A percentile compares a stretch with the other conserved stretches of the same genome.
Conservation (phyloP, 2,113 vertebrate species). For the Sander vitreus region DNA sequence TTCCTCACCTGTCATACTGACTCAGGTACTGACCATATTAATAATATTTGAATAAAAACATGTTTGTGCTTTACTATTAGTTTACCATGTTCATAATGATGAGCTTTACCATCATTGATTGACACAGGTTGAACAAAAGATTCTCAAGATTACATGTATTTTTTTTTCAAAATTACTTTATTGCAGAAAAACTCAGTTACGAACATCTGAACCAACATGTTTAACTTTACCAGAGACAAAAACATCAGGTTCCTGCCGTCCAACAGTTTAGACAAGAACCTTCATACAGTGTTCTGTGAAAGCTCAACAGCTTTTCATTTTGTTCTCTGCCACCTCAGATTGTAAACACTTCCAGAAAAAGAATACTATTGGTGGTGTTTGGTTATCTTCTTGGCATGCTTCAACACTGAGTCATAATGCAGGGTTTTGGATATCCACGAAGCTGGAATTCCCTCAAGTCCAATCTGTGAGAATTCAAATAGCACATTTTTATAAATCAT, state of each 20-base stretch:
- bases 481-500: not conserved
- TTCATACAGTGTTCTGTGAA: slow-evolving; percentile 77
- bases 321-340: not conserved
- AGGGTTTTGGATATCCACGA: slow-evolving; percentile 80
- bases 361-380: slow-evolving; percentile 47
- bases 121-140: not conserved
- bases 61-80: not conserved
- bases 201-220: slow-evolving; percentile 55
- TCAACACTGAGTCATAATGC: slow-evolving; percentile 64
- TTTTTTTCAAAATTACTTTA: slow-evolving; percentile 22
- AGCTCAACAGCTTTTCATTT: slow-evolving; percentile 48
- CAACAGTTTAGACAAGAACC: slow-evolving; percentile 72
- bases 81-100: not conserved
- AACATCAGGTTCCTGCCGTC: slow-evolving; percentile 70
- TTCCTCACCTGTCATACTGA: not conserved
- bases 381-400: slow-evolving; percentile 72
- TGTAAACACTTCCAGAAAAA: not conserved
- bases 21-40: not conserved
- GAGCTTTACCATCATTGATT: not conserved
- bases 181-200: not conserved
- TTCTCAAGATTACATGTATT: not conserved
- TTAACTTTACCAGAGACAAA: slow-evolving; percentile 70
- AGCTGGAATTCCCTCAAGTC: slow-evolving; percentile 75
- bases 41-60: not conserved
- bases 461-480: slow-evolving; percentile 65